These are phyloP conservation scores for Tetheella fluctuosa DNA, from an alignment of 2,888 invertebrate species.

Conservation along the genomic window DNA sequence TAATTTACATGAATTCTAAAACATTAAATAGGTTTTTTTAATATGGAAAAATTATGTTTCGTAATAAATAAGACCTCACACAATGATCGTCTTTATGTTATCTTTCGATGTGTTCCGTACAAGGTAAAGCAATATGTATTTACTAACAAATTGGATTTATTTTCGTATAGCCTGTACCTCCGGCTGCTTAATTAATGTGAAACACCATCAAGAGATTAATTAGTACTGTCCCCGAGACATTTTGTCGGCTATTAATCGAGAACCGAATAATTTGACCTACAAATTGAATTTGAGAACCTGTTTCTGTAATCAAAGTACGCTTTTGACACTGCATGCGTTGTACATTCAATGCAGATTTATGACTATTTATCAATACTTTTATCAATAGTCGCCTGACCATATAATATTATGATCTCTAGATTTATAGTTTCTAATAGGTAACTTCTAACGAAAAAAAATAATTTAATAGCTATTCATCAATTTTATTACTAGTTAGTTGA, in stretches of 20 bases:
- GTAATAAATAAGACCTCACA: conserved; percentile 71
- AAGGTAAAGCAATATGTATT: not conserved
- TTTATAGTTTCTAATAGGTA: conserved; percentile 44
- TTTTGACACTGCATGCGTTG: conserved; percentile 53
- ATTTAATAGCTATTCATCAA: conserved; percentile 33
- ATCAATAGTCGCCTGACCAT: conserved; percentile 53
- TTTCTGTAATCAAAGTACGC: conserved; percentile 51
- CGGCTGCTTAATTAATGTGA: conserved; percentile 69
- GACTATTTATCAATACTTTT: conserved; percentile 55
- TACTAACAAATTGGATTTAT: not conserved
- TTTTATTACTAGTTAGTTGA: conserved; percentile 31
- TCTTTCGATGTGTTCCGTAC: conserved; percentile 22
- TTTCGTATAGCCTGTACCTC: conserved; percentile 14
- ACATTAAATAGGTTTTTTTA: conserved; percentile 42
- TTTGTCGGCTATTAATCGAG: conserved; percentile 75
- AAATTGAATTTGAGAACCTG: conserved; percentile 73
- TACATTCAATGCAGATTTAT: conserved; percentile 65
- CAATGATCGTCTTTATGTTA: conserved; percentile 60
- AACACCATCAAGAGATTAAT: conserved; percentile 75
- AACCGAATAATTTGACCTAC: conserved; percentile 65
- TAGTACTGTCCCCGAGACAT: conserved; percentile 74
- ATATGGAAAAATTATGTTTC: conserved; percentile 42
- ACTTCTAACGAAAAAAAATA: conserved; percentile 21
- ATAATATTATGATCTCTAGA: conserved; percentile 50
- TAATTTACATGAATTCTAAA: conserved; percentile 68